Evolutionary conservation across 2,888 invertebrate species (phyloP).

Genomic region (Synergus laeviventris): DNA sequence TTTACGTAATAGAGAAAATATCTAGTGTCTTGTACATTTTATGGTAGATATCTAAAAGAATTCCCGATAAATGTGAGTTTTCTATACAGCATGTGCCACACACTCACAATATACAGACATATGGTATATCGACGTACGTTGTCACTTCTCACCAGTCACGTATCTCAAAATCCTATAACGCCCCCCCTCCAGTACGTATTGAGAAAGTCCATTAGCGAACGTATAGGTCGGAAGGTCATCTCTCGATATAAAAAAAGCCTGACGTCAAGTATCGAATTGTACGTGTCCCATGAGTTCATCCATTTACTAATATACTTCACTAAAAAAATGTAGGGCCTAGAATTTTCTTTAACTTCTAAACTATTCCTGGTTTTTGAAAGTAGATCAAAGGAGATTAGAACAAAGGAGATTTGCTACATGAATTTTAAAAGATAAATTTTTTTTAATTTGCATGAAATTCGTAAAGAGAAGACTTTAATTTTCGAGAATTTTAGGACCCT

Average conservation of each 20-base stretch:
- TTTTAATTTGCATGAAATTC: no score
- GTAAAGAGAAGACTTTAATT: not conserved
- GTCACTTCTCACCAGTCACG: slow-evolving; percentile 31
- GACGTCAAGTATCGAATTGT: not conserved
- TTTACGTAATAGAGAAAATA: slow-evolving; percentile 14
- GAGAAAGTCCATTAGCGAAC: slow-evolving; percentile 37
- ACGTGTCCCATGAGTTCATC: not conserved
- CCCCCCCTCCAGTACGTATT: slow-evolving; percentile 16
- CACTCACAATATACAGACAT: not conserved
- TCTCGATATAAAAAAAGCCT: slow-evolving; percentile 4
- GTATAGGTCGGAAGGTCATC: slow-evolving; percentile 29
- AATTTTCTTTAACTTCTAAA: no score
- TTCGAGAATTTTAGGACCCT: not conserved
- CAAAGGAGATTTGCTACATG: no score
- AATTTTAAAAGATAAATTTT: no score
- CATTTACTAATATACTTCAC: not conserved
- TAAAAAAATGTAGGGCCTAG: not conserved
- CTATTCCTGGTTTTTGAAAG: no score
- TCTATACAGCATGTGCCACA: slow-evolving; percentile 5
- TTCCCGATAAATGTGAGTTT: slow-evolving; percentile 1
- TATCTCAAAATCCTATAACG: slow-evolving; percentile 17
- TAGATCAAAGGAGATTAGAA: no score
- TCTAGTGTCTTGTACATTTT: not conserved
- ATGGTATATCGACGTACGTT: not conserved
- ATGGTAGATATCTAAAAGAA: slow-evolving; percentile 6